phyloP scores from a whole-genome alignment of 2,113 vertebrate species.

The Sorex araneus region DNA sequence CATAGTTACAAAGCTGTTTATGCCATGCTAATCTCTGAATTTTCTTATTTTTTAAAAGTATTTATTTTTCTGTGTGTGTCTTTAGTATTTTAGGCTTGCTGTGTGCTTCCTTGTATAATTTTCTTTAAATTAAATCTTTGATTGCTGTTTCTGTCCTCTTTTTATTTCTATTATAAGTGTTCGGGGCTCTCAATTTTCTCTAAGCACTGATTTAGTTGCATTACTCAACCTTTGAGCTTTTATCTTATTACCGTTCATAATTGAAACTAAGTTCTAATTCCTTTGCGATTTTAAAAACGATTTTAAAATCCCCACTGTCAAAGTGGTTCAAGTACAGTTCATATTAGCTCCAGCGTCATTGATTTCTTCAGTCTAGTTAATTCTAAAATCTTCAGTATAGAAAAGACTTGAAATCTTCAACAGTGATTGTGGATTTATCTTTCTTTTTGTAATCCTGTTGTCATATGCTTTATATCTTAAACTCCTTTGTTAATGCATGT shows the following conservation, averaged over 20 bases:
- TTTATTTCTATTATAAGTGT: background rate
- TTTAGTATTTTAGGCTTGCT: background rate
- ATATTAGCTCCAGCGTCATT: background rate
- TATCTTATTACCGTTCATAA: conserved; percentile 5
- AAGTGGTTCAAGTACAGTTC: background rate
- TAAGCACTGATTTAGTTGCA: background rate
- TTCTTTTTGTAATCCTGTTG: background rate
- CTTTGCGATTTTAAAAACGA: background rate
- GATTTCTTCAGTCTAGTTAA: background rate
- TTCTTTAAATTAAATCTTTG: conserved; percentile 4
- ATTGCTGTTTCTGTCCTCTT: background rate
- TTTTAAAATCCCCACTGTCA: too few relatives aligned
- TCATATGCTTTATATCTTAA: background rate
- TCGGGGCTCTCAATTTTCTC: background rate
- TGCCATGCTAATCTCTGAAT: too few relatives aligned
- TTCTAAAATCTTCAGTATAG: too few relatives aligned
- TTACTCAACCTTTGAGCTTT: conserved; percentile 10
- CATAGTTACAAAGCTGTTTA: too few relatives aligned
- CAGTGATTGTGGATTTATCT: background rate
- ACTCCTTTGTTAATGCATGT: conserved; percentile 9
- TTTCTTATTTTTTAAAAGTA: too few relatives aligned
- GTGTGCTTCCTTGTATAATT: background rate
- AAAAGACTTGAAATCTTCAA: conserved; percentile 12
- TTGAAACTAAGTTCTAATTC: conserved; percentile 46
- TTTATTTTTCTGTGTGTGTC: too few relatives aligned